These are phyloP conservation scores for Mohoua ochrocephala DNA, from an alignment of 2,113 vertebrate genomes.

Conservation along the genomic window DNA sequence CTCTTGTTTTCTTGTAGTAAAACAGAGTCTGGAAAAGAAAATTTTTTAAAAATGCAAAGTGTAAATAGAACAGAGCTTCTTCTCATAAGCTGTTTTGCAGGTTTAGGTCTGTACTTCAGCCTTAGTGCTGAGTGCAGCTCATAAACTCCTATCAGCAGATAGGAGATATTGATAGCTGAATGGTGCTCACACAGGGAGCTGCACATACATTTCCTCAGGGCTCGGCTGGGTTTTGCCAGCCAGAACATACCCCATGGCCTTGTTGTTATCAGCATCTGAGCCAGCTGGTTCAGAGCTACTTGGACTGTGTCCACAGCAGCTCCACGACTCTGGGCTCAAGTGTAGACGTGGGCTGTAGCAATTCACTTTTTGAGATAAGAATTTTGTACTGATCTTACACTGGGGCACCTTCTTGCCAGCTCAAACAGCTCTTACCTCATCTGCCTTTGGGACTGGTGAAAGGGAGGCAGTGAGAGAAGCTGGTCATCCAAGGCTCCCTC, in stretches of 20 bases:
- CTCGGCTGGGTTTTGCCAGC: neutral
- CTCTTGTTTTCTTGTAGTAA: neutral
- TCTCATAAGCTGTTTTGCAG: neutral
- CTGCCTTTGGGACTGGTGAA: neutral
- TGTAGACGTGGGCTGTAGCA: neutral
- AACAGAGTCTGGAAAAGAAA: neutral
- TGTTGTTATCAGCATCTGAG: neutral
- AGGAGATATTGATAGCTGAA: neutral
- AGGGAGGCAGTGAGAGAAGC: neutral
- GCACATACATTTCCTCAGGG: neutral
- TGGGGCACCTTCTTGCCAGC: neutral
- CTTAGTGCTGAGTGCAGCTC: neutral
- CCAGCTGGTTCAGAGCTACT: neutral
- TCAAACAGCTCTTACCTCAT: neutral
- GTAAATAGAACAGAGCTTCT: neutral
- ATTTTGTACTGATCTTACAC: neutral
- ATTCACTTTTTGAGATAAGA: neutral
- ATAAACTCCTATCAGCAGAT: neutral
- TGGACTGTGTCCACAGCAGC: neutral
- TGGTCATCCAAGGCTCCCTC: neutral
- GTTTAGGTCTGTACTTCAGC: neutral
- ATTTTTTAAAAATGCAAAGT: rapidly evolving
- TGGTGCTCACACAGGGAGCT: neutral
- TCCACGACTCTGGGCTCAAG: neutral
- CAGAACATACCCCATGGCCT: neutral